phyloP scores from a whole-genome alignment of 2,797 vertebrate species.

The Streptopelia turtur region DNA sequence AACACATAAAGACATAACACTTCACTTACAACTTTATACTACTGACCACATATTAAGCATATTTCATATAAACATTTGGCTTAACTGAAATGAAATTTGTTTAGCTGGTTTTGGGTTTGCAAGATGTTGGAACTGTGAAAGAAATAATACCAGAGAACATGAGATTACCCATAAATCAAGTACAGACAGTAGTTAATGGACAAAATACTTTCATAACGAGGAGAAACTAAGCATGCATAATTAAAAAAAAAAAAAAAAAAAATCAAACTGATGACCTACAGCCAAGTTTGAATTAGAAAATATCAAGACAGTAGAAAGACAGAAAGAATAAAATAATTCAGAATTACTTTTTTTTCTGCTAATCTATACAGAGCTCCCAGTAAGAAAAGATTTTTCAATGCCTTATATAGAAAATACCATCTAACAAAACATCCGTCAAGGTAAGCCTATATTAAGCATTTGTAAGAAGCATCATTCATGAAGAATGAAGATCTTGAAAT shows the following conservation, averaged over 20 bases:
- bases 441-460: background rate
- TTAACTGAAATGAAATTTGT: background rate
- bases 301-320: background rate
- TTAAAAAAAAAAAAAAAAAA: background rate
- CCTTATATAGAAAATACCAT: background rate
- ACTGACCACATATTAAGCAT: background rate
- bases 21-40: background rate
- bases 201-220: background rate
- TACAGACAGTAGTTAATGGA: background rate
- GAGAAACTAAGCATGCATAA: background rate
- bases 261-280: background rate
- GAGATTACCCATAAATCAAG: background rate
- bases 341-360: background rate
- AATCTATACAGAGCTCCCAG: background rate
- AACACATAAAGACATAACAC: background rate
- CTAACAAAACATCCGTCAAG: background rate
- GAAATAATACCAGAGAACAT: background rate
- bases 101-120: background rate
- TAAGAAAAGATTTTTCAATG: background rate
- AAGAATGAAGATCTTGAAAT: background rate
- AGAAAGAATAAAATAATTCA: background rate
- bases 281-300: background rate
- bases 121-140: background rate
- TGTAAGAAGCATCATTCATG: background rate
- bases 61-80: background rate